Conservation (phyloP, 2,797 vertebrate genomes). For the Odontamblyopus lacepedii region DNA sequence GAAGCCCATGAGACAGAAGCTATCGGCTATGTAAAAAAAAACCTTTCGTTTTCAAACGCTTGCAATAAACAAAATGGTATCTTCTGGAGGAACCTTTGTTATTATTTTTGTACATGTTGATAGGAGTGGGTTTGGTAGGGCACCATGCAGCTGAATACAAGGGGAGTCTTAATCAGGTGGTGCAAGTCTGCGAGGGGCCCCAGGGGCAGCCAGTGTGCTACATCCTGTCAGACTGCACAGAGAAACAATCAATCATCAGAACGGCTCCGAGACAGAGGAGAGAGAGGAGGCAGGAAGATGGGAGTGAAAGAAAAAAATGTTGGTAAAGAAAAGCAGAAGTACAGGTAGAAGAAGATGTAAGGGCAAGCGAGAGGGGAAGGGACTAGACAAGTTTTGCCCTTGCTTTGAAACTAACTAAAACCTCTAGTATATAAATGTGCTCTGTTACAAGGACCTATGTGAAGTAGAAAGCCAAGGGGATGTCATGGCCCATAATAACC, state of each 20-base stretch:
- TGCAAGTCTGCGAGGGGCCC: conserved; percentile 84
- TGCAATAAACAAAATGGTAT: conserved; percentile 67
- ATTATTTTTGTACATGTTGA: conserved; percentile 67
- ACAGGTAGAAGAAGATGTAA: conserved; percentile 20
- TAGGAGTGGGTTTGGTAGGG: conserved; percentile 74
- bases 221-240: conserved; percentile 87
- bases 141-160: conserved; percentile 89
- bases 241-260: conserved; percentile 97
- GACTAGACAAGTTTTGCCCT: conserved; percentile 39
- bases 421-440: conserved; percentile 40
- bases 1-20: conserved; percentile 72
- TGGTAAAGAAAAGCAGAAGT: conserved; percentile 12
- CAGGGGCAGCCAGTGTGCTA: conserved; percentile 88
- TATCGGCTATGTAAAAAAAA: conserved; percentile 51
- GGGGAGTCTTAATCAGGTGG: conserved; percentile 90
- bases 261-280: conserved; percentile 77
- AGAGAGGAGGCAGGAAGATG: conserved; percentile 57
- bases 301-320: conserved; percentile 43
- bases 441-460: conserved; percentile 80
- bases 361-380: conserved; percentile 30
- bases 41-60: conserved; percentile 45
- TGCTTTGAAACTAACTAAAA: conserved; percentile 44
- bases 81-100: conserved; percentile 71
- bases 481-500: conserved; percentile 79
- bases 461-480: conserved; percentile 71